Evolutionary conservation across 2,888 invertebrate genomes (phyloP), one percentile per base, ranked within the genome.

Genomic region (Diaperis boleti): DNA sequence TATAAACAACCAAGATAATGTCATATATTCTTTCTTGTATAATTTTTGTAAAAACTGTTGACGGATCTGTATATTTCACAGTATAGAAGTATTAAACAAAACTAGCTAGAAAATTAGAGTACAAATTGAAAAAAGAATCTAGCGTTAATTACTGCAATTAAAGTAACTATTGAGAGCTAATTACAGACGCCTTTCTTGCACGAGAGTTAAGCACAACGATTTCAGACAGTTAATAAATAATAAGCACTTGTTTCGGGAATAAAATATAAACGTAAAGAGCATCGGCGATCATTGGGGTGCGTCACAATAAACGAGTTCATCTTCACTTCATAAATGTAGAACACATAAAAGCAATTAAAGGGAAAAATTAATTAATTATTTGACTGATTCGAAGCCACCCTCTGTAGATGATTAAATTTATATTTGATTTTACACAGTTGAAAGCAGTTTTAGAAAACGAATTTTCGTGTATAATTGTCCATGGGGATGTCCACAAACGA

Each of bases 281-380:
- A 47, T 47, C 49, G 35, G 7, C 11, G n/a, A 44, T 44, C 14
- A 47, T 47, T 29, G 45, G 29, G 29, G 29, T 26, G 26, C 45
- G 39, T 39, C 42, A 42, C n/a, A 18, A 18, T 35, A 35, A 42
- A 49, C 49, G 13, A 49, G 49, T 15, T 49, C 35, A 35, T 49
- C 49, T 49, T 49, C 35, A 31, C 20, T 49, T 18, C 20, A 1
- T 49, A 35, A 49, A 18, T 18, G 35, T 49, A 35, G 20, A 49
- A 49, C 49, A 49, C 18, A 35, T 49, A 18, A 49, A 49, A 35
- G 33, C 49, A 49, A 49, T 49, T 49, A 49, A 31, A 31, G 47
- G 47, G 17, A 49, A 49, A 49, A 45, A 45, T 18, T 45, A 29
- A 33, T 49, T 33, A 35, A 35, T 35, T 35, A 33, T 49, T n/a